Evolutionary conservation across 1,140 invertebrate species (phyloP).

Genomic region (Drosophila triauraria): DNA sequence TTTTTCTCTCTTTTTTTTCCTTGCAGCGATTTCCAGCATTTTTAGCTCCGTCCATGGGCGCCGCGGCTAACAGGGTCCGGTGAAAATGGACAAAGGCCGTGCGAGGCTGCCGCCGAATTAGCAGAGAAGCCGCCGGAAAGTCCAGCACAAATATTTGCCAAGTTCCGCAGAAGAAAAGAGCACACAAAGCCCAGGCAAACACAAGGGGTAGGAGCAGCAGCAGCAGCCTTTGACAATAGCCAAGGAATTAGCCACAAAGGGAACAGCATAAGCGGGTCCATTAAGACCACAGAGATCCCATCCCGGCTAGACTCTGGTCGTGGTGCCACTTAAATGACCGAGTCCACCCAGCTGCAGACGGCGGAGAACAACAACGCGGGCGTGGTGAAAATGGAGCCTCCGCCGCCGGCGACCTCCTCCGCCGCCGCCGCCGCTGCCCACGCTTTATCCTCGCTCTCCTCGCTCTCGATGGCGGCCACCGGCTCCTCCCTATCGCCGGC

Average conservation of each 20-base stretch:
- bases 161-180: conserved; percentile 24
- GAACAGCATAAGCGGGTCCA: conserved; percentile 55
- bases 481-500: conserved; percentile 68
- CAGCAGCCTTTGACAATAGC: conserved; percentile 31
- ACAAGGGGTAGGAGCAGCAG: conserved; percentile 18
- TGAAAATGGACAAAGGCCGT: conserved; percentile 81
- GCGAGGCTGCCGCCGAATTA: conserved; percentile 77
- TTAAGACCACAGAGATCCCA: conserved; percentile 47
- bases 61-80: conserved; percentile 56
- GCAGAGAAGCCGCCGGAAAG: conserved; percentile 45
- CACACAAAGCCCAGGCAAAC: conserved; percentile 26
- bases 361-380: conserved; percentile 84
- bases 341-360: conserved; percentile 84
- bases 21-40: conserved; percentile 22
- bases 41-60: conserved; percentile 71
- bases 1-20: conserved; percentile 1
- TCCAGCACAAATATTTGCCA: conserved; percentile 73
- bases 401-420: conserved; percentile 76
- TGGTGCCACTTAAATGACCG: conserved; percentile 80
- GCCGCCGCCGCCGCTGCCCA: conserved; percentile 53
- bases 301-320: conserved; percentile 34
- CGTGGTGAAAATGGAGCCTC: conserved; percentile 84
- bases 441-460: conserved; percentile 54
- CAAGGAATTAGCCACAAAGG: conserved; percentile 72
- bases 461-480: conserved; percentile 65